Conservation (phyloP, 2,888 invertebrate genomes). For the Caenorhabditis afra region DNA sequence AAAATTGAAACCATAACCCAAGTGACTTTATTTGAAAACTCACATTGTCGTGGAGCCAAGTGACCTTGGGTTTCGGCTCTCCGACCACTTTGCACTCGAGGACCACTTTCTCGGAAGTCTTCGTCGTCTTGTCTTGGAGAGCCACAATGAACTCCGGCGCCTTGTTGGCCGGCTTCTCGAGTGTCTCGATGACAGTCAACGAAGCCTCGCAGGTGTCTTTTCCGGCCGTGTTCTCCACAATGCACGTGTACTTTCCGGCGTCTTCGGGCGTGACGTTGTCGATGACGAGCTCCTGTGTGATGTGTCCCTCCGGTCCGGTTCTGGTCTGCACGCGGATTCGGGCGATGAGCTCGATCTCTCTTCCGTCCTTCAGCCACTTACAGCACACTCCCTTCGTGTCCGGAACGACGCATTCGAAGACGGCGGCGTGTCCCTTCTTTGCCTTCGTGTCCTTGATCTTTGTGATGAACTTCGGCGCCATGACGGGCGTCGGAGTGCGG, state of each 20-base stretch:
- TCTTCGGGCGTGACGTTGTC: constrained; percentile 78
- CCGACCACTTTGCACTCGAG: constrained; percentile 82
- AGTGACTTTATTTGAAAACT: constrained; percentile 42
- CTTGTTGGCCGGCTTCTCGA: constrained; percentile 71
- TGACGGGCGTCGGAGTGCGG: constrained; percentile 80
- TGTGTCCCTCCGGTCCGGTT: constrained; percentile 71
- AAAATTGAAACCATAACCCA: constrained; percentile 11
- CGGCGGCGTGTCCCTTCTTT: constrained; percentile 78
- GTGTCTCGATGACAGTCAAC: constrained; percentile 73
- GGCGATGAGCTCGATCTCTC: constrained; percentile 80
- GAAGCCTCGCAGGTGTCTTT: constrained; percentile 78
- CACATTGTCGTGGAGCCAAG: constrained; percentile 86
- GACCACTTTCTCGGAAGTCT: constrained; percentile 83
- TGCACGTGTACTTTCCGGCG: constrained; percentile 78
- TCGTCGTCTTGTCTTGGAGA: constrained; percentile 71
- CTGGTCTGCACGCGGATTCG: constrained; percentile 78
- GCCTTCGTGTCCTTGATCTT: constrained; percentile 78
- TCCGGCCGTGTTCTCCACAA: constrained; percentile 79
- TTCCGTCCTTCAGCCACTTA: constrained; percentile 80
- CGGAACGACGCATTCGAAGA: constrained; percentile 81
- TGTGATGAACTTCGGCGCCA: constrained; percentile 80
- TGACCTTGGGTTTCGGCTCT: constrained; percentile 72
- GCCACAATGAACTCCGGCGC: constrained; percentile 77
- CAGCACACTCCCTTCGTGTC: constrained; percentile 80
- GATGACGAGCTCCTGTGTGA: constrained; percentile 75